phyloP scores from a whole-genome alignment of 1,140 invertebrate genomes.

The Sarcophaga bullata region DNA sequence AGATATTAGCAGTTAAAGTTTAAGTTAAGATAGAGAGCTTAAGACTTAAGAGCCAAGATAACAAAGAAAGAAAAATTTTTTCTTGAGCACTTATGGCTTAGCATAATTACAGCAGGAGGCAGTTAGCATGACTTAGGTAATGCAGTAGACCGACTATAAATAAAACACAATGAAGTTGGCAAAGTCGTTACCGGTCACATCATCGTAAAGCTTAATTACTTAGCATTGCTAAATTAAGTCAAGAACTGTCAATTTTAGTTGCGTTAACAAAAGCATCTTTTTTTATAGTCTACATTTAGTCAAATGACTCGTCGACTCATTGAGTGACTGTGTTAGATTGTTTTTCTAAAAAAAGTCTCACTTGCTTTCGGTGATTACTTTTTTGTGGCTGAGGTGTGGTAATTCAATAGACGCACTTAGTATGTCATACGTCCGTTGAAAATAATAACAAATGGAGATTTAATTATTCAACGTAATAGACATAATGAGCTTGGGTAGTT shows the following conservation, averaged over 20 bases:
- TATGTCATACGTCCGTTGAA: background rate
- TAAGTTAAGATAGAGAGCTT: background rate
- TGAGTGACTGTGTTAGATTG: background rate
- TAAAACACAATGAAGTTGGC: too few species aligned
- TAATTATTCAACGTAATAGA: background rate
- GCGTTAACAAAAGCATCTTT: background rate
- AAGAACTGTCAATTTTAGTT: slow-evolving; percentile 13
- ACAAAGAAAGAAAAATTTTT: background rate
- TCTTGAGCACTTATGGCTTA: background rate
- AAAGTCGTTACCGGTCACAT: too few species aligned
- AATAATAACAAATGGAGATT: background rate
- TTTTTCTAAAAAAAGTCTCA: too few species aligned
- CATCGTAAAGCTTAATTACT: background rate
- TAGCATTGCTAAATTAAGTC: background rate
- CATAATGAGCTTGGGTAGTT: slow-evolving; percentile 20
- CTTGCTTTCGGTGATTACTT: too few species aligned
- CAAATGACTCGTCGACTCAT: background rate
- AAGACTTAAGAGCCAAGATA: background rate
- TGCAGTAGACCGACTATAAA: background rate
- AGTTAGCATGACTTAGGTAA: background rate
- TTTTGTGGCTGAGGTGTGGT: slow-evolving; percentile 5
- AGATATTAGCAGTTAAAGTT: background rate
- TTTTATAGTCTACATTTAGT: background rate
- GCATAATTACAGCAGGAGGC: background rate
- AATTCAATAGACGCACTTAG: background rate